These are phyloP conservation scores for Mizuhopecten yessoensis DNA, from an alignment of 1,140 invertebrate species.

Conservation along the genomic window DNA sequence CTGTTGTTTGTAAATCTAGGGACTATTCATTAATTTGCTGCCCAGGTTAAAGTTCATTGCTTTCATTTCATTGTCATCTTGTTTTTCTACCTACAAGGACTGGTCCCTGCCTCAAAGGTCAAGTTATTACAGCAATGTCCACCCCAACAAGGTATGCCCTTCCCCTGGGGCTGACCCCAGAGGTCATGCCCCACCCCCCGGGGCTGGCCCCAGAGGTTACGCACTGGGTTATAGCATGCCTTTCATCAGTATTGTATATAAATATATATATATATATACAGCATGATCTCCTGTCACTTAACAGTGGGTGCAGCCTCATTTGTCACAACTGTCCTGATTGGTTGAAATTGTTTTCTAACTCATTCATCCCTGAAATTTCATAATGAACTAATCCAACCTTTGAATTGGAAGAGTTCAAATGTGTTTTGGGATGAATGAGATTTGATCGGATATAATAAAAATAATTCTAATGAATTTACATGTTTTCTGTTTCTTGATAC, in stretches of 20 bases:
- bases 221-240: conserved; percentile 3
- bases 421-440: no score
- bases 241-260: background rate
- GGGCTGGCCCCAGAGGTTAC: conserved; percentile 4
- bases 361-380: no score
- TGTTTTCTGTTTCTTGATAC: background rate
- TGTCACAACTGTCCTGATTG: background rate
- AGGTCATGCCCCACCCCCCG: background rate
- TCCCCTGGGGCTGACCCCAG: background rate
- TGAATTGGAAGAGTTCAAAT: no score
- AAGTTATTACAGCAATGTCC: conserved; percentile 25
- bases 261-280: background rate
- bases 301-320: background rate
- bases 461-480: background rate
- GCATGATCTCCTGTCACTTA: background rate
- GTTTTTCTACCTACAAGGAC: conserved; percentile 38
- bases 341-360: conserved; percentile 32
- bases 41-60: background rate
- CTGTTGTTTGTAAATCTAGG: no score
- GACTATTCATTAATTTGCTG: no score
- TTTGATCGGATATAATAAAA: background rate
- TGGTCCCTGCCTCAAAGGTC: conserved; percentile 36
- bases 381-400: no score
- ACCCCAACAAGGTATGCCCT: conserved; percentile 18
- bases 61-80: conserved; percentile 13